Percentiles rank a stretch among this genome's conserved stretches.
These are phyloP conservation scores for Drosophila setosimentum DNA, from an alignment of 2,888 invertebrate species.

Conservation along the genomic window DNA sequence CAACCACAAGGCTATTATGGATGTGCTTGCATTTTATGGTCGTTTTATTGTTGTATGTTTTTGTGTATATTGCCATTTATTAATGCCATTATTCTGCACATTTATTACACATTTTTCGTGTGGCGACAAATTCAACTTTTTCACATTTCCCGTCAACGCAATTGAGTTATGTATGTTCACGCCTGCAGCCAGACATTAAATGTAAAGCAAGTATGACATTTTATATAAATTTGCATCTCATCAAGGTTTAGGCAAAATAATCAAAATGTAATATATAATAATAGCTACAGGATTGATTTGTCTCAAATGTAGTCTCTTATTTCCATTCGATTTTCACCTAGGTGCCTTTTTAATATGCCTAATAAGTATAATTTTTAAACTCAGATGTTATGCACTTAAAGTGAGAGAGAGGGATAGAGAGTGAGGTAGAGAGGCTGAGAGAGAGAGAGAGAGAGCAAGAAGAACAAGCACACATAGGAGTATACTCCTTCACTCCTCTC, in stretches of 20 bases:
- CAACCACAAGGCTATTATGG: constrained; percentile 53
- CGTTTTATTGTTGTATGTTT: constrained; percentile 68
- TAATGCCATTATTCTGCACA: constrained; percentile 67
- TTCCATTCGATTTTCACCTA: background rate
- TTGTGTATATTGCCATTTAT: constrained; percentile 64
- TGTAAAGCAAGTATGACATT: background rate
- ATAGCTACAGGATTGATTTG: background rate
- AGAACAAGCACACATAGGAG: too few species aligned
- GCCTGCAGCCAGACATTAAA: constrained; percentile 19
- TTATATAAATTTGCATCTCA: constrained; percentile 5
- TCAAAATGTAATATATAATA: background rate
- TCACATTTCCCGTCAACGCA: constrained; percentile 33
- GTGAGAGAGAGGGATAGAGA: accelerated
- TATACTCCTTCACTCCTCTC: background rate
- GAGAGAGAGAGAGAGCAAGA: too few species aligned
- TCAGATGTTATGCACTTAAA: background rate
- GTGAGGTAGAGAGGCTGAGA: too few species aligned
- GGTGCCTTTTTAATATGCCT: background rate
- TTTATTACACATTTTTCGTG: constrained; percentile 58
- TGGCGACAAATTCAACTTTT: constrained; percentile 51
- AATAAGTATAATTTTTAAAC: background rate
- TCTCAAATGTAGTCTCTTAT: background rate
- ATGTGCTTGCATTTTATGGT: constrained; percentile 72
- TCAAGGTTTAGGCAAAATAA: background rate
- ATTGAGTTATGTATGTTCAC: constrained; percentile 19